Evolutionary conservation across 2,797 vertebrate species (phyloP).

Genomic region (Dicrostonyx torquatus): DNA sequence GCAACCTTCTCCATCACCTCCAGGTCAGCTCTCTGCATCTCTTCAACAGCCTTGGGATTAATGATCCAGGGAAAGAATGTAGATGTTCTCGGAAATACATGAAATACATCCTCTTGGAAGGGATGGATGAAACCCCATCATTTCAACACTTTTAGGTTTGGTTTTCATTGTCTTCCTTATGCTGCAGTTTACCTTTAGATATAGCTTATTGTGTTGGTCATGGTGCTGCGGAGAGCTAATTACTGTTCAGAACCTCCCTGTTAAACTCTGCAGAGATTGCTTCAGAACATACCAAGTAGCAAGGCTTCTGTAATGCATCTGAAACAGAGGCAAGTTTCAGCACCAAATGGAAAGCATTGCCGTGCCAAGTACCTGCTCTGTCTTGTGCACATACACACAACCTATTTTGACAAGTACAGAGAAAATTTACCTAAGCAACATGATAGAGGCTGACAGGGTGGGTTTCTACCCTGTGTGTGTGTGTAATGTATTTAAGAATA

Average conservation of each 20-base stretch:
- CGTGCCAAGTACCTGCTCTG: constrained; percentile 19
- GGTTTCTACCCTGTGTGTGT: not conserved
- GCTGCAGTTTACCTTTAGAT: not conserved
- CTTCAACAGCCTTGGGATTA: not conserved
- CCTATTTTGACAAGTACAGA: constrained; percentile 29
- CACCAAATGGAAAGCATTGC: not conserved
- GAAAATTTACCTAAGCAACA: constrained; percentile 39
- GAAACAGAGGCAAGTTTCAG: not conserved
- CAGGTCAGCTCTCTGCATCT: not conserved
- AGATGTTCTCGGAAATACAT: not conserved
- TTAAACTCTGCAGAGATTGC: not conserved
- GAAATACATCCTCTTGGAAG: not conserved
- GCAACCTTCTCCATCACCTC: not conserved
- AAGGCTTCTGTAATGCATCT: not conserved
- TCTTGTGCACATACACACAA: not conserved
- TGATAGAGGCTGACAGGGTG: not conserved
- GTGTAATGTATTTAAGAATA: constrained; percentile 25
- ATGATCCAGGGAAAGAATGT: not conserved
- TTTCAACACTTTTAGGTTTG: not conserved
- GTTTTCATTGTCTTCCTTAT: constrained; percentile 24
- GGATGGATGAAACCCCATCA: not conserved
- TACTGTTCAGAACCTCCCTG: not conserved
- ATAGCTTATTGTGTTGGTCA: not conserved
- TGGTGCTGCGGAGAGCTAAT: not conserved
- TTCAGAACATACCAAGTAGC: not conserved